A percentile compares a stretch with the other conserved stretches of the same genome.
Conservation (phyloP, 2,888 invertebrate genomes). For the Andrena fulva region DNA sequence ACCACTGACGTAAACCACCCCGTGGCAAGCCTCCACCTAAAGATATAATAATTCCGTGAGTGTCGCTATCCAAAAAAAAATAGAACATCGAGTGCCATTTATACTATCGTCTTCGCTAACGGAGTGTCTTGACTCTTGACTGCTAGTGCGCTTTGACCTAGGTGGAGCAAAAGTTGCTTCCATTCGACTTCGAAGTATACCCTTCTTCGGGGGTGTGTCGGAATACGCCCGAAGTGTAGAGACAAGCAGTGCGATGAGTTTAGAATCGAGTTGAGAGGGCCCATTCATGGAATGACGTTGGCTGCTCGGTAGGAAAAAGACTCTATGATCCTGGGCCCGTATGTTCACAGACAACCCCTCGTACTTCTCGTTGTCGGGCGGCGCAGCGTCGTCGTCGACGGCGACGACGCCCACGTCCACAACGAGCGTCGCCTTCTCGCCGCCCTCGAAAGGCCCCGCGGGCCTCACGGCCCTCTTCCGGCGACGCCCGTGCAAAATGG, state of each 20-base stretch:
- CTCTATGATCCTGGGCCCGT: slow-evolving; percentile 61
- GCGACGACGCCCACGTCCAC: slow-evolving; percentile 53
- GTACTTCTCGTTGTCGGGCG: slow-evolving; percentile 89
- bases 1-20: too few species aligned
- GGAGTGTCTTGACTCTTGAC: too few species aligned
- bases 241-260: background rate
- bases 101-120: too few species aligned
- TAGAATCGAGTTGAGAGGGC: background rate
- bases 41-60: too few species aligned
- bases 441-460: slow-evolving; percentile 62
- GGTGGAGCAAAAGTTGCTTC: too few species aligned
- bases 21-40: too few species aligned
- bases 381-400: slow-evolving; percentile 63
- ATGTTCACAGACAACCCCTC: slow-evolving; percentile 91
- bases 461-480: slow-evolving; percentile 79
- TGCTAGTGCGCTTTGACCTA: too few species aligned
- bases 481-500: slow-evolving; percentile 72
- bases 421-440: slow-evolving; percentile 44
- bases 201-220: too few species aligned
- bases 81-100: too few species aligned
- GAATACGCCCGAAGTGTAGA: background rate
- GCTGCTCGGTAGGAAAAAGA: slow-evolving; percentile 26
- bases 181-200: too few species aligned
- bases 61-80: too few species aligned
- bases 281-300: background rate